Evolutionary conservation across 2,888 invertebrate species (phyloP), one percentile per base, ranked within the genome.

Genomic region (Odiellus spinosus): DNA sequence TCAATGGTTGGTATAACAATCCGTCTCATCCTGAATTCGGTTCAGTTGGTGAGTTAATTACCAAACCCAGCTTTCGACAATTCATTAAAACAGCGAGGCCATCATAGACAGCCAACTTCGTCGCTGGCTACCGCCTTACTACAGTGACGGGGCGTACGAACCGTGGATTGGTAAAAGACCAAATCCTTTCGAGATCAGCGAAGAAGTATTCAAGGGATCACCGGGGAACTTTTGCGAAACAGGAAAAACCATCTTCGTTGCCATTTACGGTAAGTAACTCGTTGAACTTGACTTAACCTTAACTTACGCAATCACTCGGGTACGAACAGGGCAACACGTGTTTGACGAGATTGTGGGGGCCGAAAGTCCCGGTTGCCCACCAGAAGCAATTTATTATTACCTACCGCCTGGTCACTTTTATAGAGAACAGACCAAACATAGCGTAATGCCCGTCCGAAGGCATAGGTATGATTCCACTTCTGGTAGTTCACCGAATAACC

Each of bases 291-390:
- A n/a, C n/a, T n/a, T n/a, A n/a, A n/a, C n/a, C n/a, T n/a, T n/a
- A n/a, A n/a, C n/a, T n/a, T n/a, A n/a, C n/a, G n/a, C n/a, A n/a
- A n/a, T n/a, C n/a, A n/a, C n/a, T n/a, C n/a, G n/a, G n/a, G n/a
- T 26, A 26, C 26, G 26, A 26, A 8, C 52, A 75, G 73, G 74
- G 40, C 75, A 76, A 60, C 75, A 76, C 62, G 70, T 76, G 1
- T 74, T 75, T 10, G 74, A 76, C 56, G 76, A 76, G 64, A 71
- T 76, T 48, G 58, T 76, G 39, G 75, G 76, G 61, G 71, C 74
- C 1, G 73, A 75, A 59, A 61, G 72, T 54, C 66, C 73, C 12
- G 72, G 72, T 12, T 76, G 75, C 63, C 75, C 74, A 8, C 72
- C 73, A 0, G 74, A 75, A 60, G 76, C 74, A 58, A 71, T 74